Evolutionary conservation across 2,888 invertebrate species (phyloP).

Genomic region (Drosophila nigricruria): DNA sequence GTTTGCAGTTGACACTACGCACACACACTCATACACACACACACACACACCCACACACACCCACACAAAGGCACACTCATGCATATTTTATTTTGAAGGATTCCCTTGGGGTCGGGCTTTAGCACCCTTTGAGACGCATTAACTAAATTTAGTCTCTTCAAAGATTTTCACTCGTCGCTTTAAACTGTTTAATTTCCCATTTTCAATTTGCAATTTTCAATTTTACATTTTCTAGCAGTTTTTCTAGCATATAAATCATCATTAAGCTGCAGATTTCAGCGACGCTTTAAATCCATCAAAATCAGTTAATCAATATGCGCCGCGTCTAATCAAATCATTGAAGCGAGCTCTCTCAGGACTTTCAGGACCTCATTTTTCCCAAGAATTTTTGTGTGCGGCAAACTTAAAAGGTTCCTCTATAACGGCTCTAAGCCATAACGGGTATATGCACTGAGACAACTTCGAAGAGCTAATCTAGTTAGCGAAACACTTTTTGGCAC

Average conservation of each 20-base stretch:
- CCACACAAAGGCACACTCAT: constrained; percentile 11
- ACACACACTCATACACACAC: constrained; percentile 16
- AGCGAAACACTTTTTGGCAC: background rate
- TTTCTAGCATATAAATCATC: constrained; percentile 29
- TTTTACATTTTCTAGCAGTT: constrained; percentile 7
- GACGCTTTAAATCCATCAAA: constrained; percentile 36
- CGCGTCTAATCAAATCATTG: constrained; percentile 25
- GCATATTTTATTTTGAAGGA: constrained; percentile 34
- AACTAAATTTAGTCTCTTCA: background rate
- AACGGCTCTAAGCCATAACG: background rate
- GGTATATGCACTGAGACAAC: background rate
- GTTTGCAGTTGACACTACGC: constrained; percentile 69
- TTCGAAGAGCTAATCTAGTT: background rate
- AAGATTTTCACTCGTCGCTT: background rate
- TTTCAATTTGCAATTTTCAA: background rate
- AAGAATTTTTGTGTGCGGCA: background rate
- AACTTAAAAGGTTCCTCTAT: constrained; percentile 2
- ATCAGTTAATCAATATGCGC: constrained; percentile 52
- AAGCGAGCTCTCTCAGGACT: constrained; percentile 9
- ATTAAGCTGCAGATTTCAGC: constrained; percentile 31
- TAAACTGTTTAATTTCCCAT: constrained; percentile 12
- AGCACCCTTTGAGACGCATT: constrained; percentile 10
- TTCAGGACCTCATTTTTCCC: background rate
- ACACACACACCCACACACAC: constrained; percentile 19
- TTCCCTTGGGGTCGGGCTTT: background rate